Evolutionary conservation across 2,888 invertebrate species (phyloP), one percentile per base, ranked within the genome.

Genomic region (Romanomermis culicivorax): DNA sequence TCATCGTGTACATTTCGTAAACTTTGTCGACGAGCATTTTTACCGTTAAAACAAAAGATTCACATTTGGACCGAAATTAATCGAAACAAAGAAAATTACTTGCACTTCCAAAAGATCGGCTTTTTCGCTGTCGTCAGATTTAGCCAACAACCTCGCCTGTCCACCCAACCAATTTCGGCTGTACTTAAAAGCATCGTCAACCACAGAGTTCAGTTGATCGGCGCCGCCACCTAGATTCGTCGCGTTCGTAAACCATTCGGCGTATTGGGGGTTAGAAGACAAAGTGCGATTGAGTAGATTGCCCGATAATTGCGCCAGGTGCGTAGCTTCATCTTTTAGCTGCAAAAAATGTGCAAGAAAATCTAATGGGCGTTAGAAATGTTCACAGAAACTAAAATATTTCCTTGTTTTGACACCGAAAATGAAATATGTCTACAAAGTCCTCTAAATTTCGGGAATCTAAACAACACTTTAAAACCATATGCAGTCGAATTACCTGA

Each of bases 61-160:
- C 17, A 36, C 36, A 36, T 36, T n/a, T n/a, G n/a, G n/a, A n/a
- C n/a, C n/a, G n/a, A n/a, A n/a, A n/a, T n/a, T n/a, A 24, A 20
- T 50, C n/a, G 25, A 50, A 17, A 26, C 42, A 67, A 59, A 68
- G 58, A 1, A 58, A 59, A 55, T 67, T 24, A 65, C 65, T 57
- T 68, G 68, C 26, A 61, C 60, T 54, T 68, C 68, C 25, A 68
- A 57, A 60, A 64, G 60, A 55, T 68, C 67, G 4, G 66, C 68
- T 36, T 66, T 57, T 29, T 58, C 59, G 11, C 60, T 51, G 57
- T 68, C 68, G 42, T 62, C 63, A 1, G 60, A 58, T 52, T 63
- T 63, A 4, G 65, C 63, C 47, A 68, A 57, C 4, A 59, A 55
- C 29, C 68, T 61, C 7, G 64, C 58, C 53, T 68, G 66, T 1